Conservation (phyloP, 2,888 invertebrate genomes). For the Thelaira solivaga region DNA sequence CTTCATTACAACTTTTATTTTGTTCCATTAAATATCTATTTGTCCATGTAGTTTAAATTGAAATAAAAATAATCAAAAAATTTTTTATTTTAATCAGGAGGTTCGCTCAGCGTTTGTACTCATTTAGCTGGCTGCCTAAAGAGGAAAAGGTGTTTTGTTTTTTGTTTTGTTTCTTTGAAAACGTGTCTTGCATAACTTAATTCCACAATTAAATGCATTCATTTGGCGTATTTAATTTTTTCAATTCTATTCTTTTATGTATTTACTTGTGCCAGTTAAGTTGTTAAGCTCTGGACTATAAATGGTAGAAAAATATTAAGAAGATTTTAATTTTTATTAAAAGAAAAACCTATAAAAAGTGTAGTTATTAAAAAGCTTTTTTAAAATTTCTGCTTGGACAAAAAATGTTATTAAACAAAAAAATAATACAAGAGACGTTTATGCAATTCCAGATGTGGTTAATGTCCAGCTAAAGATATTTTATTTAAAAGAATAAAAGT, state of each 20-base stretch:
- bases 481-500: too few relatives aligned
- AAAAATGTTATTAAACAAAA: too few relatives aligned
- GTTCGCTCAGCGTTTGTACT: not conserved
- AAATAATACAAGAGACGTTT: too few relatives aligned
- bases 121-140: not conserved
- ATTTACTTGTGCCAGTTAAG: not conserved
- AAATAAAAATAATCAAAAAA: not conserved
- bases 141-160: constrained; percentile 35
- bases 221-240: not conserved
- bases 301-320: not conserved
- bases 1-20: constrained; percentile 18
- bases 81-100: not conserved
- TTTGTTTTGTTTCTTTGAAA: constrained; percentile 24
- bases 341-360: not conserved
- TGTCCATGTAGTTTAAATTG: constrained; percentile 28
- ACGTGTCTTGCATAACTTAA: constrained; percentile 49
- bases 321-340: constrained; percentile 20
- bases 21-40: constrained; percentile 14
- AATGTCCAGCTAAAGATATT: too few relatives aligned
- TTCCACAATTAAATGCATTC: not conserved
- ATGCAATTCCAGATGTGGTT: too few relatives aligned
- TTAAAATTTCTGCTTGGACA: too few relatives aligned
- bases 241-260: not conserved
- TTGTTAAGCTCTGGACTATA: not conserved
- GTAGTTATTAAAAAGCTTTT: not conserved